Conservation (phyloP, 1,140 invertebrate species). For the Drosophila auraria region DNA sequence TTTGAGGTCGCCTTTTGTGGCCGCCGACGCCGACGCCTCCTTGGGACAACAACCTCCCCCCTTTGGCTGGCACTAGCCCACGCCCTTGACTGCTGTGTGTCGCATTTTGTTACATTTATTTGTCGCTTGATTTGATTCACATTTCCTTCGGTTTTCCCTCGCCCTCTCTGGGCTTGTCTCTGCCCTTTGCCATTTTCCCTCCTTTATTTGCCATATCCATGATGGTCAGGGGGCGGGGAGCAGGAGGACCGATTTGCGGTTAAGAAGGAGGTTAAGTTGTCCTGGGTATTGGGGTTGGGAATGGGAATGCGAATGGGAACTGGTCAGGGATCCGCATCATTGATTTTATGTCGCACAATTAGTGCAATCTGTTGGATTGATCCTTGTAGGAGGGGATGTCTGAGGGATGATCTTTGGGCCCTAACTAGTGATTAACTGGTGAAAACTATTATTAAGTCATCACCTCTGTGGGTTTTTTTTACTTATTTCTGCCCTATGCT, state of each 20-base stretch:
- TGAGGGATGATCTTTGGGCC: no score
- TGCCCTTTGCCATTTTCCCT: slow-evolving; percentile 19
- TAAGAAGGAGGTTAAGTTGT: slow-evolving; percentile 50
- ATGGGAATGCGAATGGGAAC: slow-evolving; percentile 1
- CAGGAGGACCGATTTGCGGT: slow-evolving; percentile 63
- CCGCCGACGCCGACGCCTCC: slow-evolving; percentile 42
- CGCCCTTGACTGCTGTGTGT: slow-evolving; percentile 39
- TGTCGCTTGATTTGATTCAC: slow-evolving; percentile 79
- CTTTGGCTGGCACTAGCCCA: no score
- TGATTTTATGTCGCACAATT: slow-evolving; percentile 59
- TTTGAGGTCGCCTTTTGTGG: slow-evolving; percentile 81
- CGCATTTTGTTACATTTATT: slow-evolving; percentile 80
- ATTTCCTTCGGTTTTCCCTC: slow-evolving; percentile 18
- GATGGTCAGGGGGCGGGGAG: background rate
- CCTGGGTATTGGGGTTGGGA: slow-evolving; percentile 12
- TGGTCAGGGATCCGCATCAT: slow-evolving; percentile 44
- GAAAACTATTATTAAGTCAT: slow-evolving; percentile 17
- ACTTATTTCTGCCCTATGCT: background rate
- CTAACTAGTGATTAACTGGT: background rate
- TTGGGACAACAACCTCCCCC: slow-evolving; percentile 16
- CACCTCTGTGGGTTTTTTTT: background rate
- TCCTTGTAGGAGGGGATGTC: background rate
- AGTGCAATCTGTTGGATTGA: slow-evolving; percentile 49
- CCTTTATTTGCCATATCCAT: slow-evolving; percentile 53
- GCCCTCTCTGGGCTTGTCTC: slow-evolving; percentile 6